These are phyloP conservation scores for Odontomyia ornata DNA, from an alignment of 2,888 invertebrate genomes.

Conservation along the genomic window DNA sequence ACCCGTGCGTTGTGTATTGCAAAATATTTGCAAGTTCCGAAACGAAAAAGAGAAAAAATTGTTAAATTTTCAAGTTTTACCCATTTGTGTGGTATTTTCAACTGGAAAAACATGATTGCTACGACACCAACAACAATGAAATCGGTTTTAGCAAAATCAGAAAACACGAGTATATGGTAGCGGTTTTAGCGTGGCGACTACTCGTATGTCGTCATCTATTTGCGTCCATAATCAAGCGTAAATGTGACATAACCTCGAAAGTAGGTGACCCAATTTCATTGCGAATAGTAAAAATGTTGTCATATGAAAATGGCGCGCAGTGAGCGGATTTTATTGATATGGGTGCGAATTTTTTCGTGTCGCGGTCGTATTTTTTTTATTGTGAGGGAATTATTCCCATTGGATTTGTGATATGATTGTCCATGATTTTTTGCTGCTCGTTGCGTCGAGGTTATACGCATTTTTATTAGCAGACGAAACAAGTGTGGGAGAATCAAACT, in stretches of 20 bases:
- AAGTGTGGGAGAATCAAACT: too few species aligned
- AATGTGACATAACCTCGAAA: conserved; percentile 43
- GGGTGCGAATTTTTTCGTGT: not conserved
- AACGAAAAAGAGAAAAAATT: too few species aligned
- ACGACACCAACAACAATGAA: not conserved
- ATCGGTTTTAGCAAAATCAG: not conserved
- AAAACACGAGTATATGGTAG: not conserved
- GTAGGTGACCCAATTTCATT: conserved; percentile 37
- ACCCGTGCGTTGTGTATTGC: too few species aligned
- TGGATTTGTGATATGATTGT: conserved; percentile 6
- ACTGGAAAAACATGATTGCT: not conserved
- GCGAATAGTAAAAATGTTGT: conserved; percentile 21
- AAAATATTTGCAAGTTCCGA: too few species aligned
- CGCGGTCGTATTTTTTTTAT: not conserved
- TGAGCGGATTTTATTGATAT: conserved; percentile 1
- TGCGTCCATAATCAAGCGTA: conserved; percentile 36
- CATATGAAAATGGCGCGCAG: conserved; percentile 31
- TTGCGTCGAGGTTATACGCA: not conserved
- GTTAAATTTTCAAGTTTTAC: too few species aligned
- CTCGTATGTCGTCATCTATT: conserved; percentile 19
- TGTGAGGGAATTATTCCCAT: not conserved
- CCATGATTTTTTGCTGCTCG: not conserved
- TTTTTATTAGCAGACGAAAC: not conserved
- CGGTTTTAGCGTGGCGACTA: not conserved
- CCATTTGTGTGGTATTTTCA: not conserved